phyloP scores from a whole-genome alignment of 2,888 invertebrate species.

The Dioctria rufipes region DNA sequence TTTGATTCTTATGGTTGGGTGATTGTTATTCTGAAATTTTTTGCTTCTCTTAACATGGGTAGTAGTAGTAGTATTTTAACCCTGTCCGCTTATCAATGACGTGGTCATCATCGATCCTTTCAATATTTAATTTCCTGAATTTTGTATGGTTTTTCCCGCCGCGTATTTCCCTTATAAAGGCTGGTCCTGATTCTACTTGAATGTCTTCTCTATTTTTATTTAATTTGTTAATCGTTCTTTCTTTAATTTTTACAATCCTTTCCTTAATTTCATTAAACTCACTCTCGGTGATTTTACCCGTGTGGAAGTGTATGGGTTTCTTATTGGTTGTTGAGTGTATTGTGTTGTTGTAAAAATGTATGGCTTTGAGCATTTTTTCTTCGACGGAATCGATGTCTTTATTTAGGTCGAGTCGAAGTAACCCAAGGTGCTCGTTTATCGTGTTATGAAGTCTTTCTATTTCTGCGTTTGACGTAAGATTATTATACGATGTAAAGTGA shows the following conservation, averaged over 20 bases:
- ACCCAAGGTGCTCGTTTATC: conserved; percentile 8
- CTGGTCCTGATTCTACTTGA: background rate
- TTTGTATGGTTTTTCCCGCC: no score
- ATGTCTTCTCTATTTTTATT: background rate
- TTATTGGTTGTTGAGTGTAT: conserved; percentile 24
- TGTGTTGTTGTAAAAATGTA: conserved; percentile 27
- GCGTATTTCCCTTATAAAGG: no score
- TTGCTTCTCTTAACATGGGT: no score
- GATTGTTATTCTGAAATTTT: no score
- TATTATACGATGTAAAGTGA: conserved; percentile 15
- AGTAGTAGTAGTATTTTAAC: no score
- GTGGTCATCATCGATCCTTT: background rate
- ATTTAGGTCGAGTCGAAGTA: background rate
- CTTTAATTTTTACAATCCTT: conserved; percentile 8
- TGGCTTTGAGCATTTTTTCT: conserved; percentile 19
- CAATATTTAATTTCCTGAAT: no score
- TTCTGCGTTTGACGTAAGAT: conserved; percentile 23
- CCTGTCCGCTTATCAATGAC: no score
- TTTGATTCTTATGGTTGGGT: no score
- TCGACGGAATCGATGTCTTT: background rate
- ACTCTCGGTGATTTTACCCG: conserved; percentile 2
- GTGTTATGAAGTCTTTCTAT: conserved; percentile 24
- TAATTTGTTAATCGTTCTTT: background rate
- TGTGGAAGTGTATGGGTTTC: conserved; percentile 29
- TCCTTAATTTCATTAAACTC: conserved; percentile 25